Evolutionary conservation across 2,113 vertebrate species (phyloP).

Genomic region (Epinephelus cyanopodus): DNA sequence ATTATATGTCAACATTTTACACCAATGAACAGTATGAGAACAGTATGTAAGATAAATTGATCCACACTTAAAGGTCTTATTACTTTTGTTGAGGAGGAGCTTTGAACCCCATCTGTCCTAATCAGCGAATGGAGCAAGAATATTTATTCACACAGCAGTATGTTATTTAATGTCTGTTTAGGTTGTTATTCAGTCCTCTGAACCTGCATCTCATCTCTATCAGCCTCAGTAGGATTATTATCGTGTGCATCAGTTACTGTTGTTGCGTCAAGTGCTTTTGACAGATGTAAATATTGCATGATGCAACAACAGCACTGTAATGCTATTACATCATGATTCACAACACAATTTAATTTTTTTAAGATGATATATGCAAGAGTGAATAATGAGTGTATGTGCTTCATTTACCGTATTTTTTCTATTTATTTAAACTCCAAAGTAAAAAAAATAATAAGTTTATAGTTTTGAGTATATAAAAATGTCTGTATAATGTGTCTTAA

Average conservation of each 20-base stretch:
- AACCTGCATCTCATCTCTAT: not conserved
- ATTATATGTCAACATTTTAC: not conserved
- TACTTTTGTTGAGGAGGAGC: not conserved
- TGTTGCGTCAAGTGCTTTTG: not conserved
- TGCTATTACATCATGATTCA: slow-evolving; percentile 6
- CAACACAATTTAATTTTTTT: too few species aligned
- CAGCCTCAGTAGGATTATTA: too few species aligned
- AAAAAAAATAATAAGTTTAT: too few species aligned
- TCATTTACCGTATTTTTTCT: too few species aligned
- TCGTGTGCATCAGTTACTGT: not conserved
- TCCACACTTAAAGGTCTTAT: not conserved
- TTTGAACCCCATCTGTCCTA: not conserved
- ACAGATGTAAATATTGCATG: slow-evolving; percentile 12
- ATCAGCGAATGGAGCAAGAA: not conserved
- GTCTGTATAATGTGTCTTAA: too few species aligned
- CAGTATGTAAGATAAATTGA: not conserved
- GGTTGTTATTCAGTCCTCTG: not conserved
- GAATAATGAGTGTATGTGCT: too few species aligned
- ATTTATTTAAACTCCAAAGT: too few species aligned
- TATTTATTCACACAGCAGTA: not conserved
- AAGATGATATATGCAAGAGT: too few species aligned
- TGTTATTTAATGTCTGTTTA: not conserved
- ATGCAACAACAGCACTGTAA: slow-evolving; percentile 21
- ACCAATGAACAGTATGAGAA: not conserved
- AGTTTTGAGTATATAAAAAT: too few species aligned